These are phyloP conservation scores for Cristatella mucedo DNA, from an alignment of 2,888 invertebrate genomes.

Conservation along the genomic window DNA sequence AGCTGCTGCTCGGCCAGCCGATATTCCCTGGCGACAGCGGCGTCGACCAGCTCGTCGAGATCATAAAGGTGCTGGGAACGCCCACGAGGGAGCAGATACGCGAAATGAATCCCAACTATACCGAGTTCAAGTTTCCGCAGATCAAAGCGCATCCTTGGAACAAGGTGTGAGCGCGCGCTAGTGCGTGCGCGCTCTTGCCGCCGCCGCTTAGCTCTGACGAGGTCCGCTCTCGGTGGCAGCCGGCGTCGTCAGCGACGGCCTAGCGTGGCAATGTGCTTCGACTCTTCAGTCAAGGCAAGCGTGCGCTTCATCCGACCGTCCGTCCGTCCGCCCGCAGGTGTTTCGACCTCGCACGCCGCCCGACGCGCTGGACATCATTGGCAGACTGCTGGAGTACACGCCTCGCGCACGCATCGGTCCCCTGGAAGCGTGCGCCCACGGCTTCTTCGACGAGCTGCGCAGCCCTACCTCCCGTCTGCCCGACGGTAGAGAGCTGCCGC, in stretches of 20 bases:
- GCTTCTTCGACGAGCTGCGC: conserved; percentile 94
- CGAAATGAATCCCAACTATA: conserved; percentile 99
- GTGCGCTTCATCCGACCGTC: background rate
- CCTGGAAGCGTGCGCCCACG: conserved; percentile 89
- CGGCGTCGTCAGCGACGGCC: too few relatives aligned
- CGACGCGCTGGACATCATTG: conserved; percentile 53
- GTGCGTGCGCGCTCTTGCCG: too few relatives aligned
- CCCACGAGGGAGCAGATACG: conserved; percentile 97
- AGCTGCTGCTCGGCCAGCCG: conserved; percentile 87
- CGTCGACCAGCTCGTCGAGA: conserved; percentile 96
- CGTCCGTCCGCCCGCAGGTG: conserved; percentile 37
- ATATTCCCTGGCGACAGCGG: conserved; percentile 98
- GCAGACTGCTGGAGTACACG: conserved; percentile 88
- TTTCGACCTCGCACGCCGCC: conserved; percentile 42
- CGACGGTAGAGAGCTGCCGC: conserved; percentile 79
- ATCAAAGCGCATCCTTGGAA: conserved; percentile 99
- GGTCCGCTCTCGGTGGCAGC: too few relatives aligned
- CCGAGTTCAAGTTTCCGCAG: conserved; percentile 99
- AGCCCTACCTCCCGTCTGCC: conserved; percentile 79
- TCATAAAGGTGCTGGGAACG: conserved; percentile 96
- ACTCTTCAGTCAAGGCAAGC: too few relatives aligned
- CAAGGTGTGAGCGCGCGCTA: conserved; percentile 61
- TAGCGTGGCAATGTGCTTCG: too few relatives aligned
- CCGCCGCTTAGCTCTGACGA: too few relatives aligned
- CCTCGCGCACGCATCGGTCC: conserved; percentile 88